phyloP scores from a whole-genome alignment of 2,797 vertebrate genomes.

The Clarias laeviceps region DNA sequence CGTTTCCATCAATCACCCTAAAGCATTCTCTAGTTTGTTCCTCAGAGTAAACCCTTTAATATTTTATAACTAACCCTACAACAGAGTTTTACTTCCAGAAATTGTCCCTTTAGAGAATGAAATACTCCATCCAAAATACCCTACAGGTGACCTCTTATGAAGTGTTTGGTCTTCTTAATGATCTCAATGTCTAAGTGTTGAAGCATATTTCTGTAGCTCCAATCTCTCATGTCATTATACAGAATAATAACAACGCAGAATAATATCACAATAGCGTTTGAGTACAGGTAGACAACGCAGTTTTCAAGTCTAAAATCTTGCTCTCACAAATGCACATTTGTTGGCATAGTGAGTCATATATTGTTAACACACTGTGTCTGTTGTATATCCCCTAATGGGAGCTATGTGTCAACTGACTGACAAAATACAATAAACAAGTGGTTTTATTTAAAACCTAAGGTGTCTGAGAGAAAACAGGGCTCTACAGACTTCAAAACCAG shows the following conservation, averaged over 20 bases:
- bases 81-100: background rate
- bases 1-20: background rate
- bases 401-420: constrained; percentile 26
- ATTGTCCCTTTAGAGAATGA: background rate
- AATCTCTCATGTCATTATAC: background rate
- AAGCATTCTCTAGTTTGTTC: constrained; percentile 5
- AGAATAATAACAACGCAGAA: background rate
- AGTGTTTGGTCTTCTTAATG: background rate
- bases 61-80: background rate
- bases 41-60: background rate
- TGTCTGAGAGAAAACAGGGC: background rate
- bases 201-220: background rate
- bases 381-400: constrained; percentile 5
- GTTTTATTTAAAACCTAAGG: constrained; percentile 13
- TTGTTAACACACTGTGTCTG: constrained; percentile 6
- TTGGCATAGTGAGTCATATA: background rate
- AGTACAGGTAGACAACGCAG: constrained; percentile 4
- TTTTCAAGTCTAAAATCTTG: background rate
- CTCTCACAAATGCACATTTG: background rate
- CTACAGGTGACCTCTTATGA: background rate
- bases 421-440: constrained; percentile 16
- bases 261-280: constrained; percentile 8
- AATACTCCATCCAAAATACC: background rate
- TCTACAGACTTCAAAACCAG: background rate
- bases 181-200: background rate